Base-by-base conservation (phyloP, 37 sponge, comb jelly and placozoan genomes). In the Ephydatia muelleri region DNA sequence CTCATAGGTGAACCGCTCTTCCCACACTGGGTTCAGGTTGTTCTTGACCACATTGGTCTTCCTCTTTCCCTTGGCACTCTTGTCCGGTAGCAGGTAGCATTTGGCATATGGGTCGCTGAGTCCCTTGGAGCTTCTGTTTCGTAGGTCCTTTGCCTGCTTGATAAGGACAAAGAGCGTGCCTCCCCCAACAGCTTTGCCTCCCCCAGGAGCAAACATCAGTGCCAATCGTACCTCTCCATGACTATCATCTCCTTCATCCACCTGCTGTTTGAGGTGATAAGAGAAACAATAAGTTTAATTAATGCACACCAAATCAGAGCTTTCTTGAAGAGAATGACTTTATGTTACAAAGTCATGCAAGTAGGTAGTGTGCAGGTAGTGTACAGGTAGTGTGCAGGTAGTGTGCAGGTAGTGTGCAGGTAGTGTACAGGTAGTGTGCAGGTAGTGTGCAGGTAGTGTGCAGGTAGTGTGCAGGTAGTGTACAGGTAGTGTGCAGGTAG, bases 11-110 rank as follows among this genome's bases (percentile, higher is more conserved):
- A 87, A 70, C 67, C 76, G 31, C 39, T 92, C 88, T 38, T 87
- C 67, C 92, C 92, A 92, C 76, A 87, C 84, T 25, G 92, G 92
- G 67, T 83, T 86, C 28, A 49, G 78, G 57, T 71, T 82, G 84
- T 91, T 79, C 84, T 86, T 86, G 32, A 91, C 35, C 12, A 82
- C 75, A 21, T 31, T 16, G 9, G 86, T 82, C 80, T 91, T 91
- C 65, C 80, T 80, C 72, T 86, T 91, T n/a, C 83, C 83, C 26
- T 27, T 37, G 0, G 74, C 47, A 21, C 37, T 30, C 75, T 67
- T 65, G 64, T 91, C 79, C 3, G 91, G 91, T n/a, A 91, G 68
- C 47, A 91, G 70, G 65, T 86, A 91, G 49, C 86, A 68, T 64
- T 82, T 87, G 35, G 82, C 88, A 27, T 33, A 47, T 8, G 88